A percentile compares a stretch with the other conserved stretches of the same genome.
phyloP scores from a whole-genome alignment of 2,113 vertebrate genomes.

The Rhinichthys klamathensis region DNA sequence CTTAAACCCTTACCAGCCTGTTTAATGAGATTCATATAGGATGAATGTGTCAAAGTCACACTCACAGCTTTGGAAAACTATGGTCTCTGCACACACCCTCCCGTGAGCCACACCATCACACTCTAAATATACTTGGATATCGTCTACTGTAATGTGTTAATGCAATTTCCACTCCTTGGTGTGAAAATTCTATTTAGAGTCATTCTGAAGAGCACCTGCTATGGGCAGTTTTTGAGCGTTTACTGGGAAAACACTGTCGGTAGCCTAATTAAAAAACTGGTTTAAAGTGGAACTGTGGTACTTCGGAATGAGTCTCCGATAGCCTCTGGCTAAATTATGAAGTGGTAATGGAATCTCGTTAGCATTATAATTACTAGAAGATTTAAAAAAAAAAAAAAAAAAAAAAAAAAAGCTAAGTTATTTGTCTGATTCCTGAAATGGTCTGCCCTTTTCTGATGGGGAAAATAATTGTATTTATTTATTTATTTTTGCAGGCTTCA shows the following conservation, averaged over 20 bases:
- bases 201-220: constrained; percentile 7
- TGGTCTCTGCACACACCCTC: not conserved
- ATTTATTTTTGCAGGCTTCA: too few relatives aligned
- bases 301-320: not conserved
- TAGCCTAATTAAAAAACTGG: not conserved
- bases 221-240: not conserved
- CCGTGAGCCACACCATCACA: constrained; percentile 37
- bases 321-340: constrained; percentile 6
- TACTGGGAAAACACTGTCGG: not conserved
- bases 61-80: constrained; percentile 31
- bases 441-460: not conserved
- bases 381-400: not conserved
- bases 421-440: not conserved
- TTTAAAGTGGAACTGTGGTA: not conserved
- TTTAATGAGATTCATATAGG: constrained; percentile 48
- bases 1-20: constrained; percentile 30
- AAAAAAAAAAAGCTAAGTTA: not conserved
- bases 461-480: too few relatives aligned
- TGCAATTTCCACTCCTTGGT: constrained; percentile 18
- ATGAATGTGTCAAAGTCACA: constrained; percentile 47
- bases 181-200: constrained; percentile 33
- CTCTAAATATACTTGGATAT: constrained; percentile 33
- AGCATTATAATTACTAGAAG: not conserved
- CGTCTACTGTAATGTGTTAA: constrained; percentile 27
- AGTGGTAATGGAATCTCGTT: constrained; percentile 9